These are phyloP conservation scores for Dysmachus trigonus DNA, from an alignment of 2,888 invertebrate genomes.

Conservation along the genomic window DNA sequence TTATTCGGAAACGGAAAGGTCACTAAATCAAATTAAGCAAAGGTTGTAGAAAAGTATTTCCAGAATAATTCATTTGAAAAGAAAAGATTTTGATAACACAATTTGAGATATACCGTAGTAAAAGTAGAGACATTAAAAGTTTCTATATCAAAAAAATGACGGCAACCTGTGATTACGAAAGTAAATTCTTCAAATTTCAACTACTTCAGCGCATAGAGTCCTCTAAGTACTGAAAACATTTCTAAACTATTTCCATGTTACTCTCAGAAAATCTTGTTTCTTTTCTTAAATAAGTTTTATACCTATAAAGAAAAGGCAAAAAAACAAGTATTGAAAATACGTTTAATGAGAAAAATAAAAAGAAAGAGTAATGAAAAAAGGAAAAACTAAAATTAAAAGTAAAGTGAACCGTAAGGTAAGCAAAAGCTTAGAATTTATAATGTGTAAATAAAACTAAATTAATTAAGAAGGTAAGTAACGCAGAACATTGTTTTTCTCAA, in stretches of 20 bases:
- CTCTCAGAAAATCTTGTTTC: background rate
- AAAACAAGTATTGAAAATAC: background rate
- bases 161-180: conserved; percentile 7
- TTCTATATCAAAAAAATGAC: background rate
- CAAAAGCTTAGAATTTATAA: conserved; percentile 19
- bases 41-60: background rate
- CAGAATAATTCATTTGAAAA: background rate
- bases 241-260: conserved; percentile 9
- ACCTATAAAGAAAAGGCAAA: background rate
- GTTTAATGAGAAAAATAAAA: background rate
- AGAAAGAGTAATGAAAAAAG: background rate
- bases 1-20: background rate
- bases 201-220: background rate
- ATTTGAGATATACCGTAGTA: background rate
- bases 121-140: background rate
- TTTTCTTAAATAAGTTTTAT: conserved; percentile 5
- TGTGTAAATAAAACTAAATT: conserved; percentile 23
- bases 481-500: conserved; percentile 8
- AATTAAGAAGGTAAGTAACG: background rate
- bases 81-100: background rate
- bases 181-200: conserved; percentile 11
- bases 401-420: background rate
- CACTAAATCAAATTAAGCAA: background rate
- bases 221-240: conserved; percentile 1
- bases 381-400: background rate